Percentiles rank a stretch among this genome's conserved stretches.
phyloP scores from a whole-genome alignment of 2,113 vertebrate genomes.

The Rhagologus leucostigma region DNA sequence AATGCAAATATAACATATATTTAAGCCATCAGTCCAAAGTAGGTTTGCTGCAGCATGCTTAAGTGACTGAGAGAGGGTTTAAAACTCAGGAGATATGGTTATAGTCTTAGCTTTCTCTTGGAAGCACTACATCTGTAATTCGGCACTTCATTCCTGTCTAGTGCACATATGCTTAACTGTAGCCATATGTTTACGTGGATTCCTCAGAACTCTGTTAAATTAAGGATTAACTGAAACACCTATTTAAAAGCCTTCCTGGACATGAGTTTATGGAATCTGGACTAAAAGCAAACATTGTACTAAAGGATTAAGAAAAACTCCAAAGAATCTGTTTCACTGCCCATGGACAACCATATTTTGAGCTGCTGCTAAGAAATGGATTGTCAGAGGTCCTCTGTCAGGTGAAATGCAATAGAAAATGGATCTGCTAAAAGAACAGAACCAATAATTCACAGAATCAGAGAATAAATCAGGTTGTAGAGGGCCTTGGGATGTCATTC shows the following conservation, averaged over 20 bases:
- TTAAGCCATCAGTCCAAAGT: neutral
- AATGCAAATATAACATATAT: slow-evolving; percentile 29
- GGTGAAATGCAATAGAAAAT: slow-evolving; percentile 20
- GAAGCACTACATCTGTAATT: slow-evolving; percentile 49
- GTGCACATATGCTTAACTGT: slow-evolving; percentile 38
- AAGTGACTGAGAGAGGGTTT: slow-evolving; percentile 39
- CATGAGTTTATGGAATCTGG: slow-evolving; percentile 2
- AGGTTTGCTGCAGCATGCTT: neutral
- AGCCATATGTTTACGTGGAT: slow-evolving; percentile 42
- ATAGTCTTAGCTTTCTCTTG: slow-evolving; percentile 22
- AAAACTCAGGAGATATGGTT: slow-evolving; percentile 30
- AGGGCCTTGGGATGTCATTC: neutral
- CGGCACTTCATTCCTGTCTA: slow-evolving; percentile 45
- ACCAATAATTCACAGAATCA: neutral
- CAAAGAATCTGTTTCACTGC: neutral
- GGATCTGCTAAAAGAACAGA: neutral
- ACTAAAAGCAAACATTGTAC: slow-evolving; percentile 13
- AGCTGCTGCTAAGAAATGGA: neutral
- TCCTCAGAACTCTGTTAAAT: slow-evolving; percentile 36
- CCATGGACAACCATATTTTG: neutral
- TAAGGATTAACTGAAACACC: slow-evolving; percentile 46
- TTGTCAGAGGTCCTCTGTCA: neutral
- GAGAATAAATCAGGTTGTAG: neutral
- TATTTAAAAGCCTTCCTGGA: slow-evolving; percentile 25
- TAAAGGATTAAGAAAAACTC: neutral